Base-by-base conservation (phyloP, 2,888 invertebrate genomes). In the Crocallis elinguaria region DNA sequence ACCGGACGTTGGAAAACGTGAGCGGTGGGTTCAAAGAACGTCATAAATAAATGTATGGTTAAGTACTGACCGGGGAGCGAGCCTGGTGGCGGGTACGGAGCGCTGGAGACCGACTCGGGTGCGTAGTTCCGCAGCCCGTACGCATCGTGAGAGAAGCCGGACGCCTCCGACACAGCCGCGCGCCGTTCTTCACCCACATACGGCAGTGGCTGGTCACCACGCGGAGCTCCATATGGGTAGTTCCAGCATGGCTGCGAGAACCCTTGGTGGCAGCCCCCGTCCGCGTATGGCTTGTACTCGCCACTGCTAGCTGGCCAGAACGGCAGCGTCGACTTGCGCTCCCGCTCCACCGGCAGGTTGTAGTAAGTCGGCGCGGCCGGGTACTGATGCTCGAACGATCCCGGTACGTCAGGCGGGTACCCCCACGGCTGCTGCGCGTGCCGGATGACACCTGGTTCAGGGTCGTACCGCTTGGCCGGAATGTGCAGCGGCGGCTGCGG, bases 401-500 rank as follows among this genome's bases (percentile, higher is more conserved):
- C 92, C 23, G 94, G 92, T 38, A 93, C 94, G 75, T 94, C 93
- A 0, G 95, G 95, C 21, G 95, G 94, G 82, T 95, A 95, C 73
- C 94, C 94, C 95, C 95, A 95, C 57, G 94, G 94, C 67, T 94
- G 95, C 74, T 94, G 95, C 69, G 95, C 94, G 88, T 96, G 95
- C 66, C 96, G 92, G 75, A 96, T 96, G 74, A 96, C 96, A 36
- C 95, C 94, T 43, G 94, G 93, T 75, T 93, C 93, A 54, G 93
- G 92, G 64, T 92, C 92, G 79, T 92, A 95, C 68, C 97, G 93
- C 88, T 97, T 97, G 76, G 97, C 97, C 66, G 97, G 97, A 88
- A 97, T 97, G 92, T 97, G 97, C 62, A 97, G 93, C 61, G 96
- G 96, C 75, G 96, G 96, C 75, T 95, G 94, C 57, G 95, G 94